Conservation (phyloP, 1,140 invertebrate species). For the Whitmania pigra region DNA sequence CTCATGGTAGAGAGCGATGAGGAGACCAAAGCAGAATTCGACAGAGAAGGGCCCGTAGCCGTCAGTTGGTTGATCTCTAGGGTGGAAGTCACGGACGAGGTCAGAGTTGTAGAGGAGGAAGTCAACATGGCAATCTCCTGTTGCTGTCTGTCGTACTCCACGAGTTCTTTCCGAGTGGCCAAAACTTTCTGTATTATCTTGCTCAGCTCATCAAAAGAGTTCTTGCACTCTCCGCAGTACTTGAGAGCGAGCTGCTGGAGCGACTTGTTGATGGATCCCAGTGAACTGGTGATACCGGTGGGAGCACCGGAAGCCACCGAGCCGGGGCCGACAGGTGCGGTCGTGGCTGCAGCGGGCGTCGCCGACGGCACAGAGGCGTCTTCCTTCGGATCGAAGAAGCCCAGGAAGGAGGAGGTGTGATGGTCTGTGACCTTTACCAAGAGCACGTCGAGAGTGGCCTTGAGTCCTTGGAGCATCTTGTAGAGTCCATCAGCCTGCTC, state of each 20-base stretch:
- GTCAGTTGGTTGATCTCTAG: slow-evolving; percentile 2
- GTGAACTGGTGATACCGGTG: background rate
- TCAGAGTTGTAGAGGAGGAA: slow-evolving; percentile 13
- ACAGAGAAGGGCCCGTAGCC: too few relatives aligned
- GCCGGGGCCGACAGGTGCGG: slow-evolving; percentile 11
- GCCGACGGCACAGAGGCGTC: slow-evolving; percentile 8
- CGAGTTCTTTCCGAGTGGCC: slow-evolving; percentile 74
- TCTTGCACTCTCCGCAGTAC: slow-evolving; percentile 86
- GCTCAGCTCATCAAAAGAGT: slow-evolving; percentile 84
- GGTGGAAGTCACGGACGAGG: slow-evolving; percentile 10
- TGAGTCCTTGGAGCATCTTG: slow-evolving; percentile 63
- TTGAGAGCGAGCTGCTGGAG: slow-evolving; percentile 63
- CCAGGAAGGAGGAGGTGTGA: slow-evolving; percentile 21
- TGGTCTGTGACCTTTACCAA: slow-evolving; percentile 45
- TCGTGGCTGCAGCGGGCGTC: slow-evolving; percentile 5
- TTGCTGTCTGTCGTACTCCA: slow-evolving; percentile 79
- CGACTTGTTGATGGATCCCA: slow-evolving; percentile 42
- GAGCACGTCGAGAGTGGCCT: slow-evolving; percentile 72
- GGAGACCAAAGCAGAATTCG: slow-evolving; percentile 15
- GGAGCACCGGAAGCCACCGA: slow-evolving; percentile 5
- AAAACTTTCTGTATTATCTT: slow-evolving; percentile 78
- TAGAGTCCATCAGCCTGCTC: slow-evolving; percentile 91
- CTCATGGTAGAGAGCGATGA: slow-evolving; percentile 26
- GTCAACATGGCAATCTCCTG: slow-evolving; percentile 34
- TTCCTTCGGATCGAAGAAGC: background rate